Evolutionary conservation across 2,888 invertebrate species (phyloP).

Genomic region (Elegia similella): DNA sequence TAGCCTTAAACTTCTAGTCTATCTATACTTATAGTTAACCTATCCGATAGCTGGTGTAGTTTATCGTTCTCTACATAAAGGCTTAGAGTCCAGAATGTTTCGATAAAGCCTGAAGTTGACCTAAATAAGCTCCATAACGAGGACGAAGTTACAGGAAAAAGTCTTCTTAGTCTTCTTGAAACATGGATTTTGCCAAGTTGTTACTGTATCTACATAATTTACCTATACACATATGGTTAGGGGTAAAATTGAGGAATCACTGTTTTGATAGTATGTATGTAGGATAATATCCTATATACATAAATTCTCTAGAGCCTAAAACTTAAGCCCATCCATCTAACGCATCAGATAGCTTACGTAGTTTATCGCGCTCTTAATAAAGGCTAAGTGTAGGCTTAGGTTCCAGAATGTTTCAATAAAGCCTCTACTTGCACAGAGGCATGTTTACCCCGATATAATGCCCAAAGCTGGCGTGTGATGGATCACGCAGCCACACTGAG

Average conservation of each 20-base stretch:
- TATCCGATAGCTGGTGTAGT: neutral
- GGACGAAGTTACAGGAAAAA: too few species aligned
- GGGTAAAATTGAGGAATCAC: too few species aligned
- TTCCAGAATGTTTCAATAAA: conserved; percentile 9
- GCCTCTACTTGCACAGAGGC: conserved; percentile 1
- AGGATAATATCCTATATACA: too few species aligned
- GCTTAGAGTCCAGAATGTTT: conserved; percentile 8
- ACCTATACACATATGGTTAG: too few species aligned
- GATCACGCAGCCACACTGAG: neutral
- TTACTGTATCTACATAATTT: too few species aligned
- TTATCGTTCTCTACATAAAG: neutral
- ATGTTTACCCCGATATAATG: neutral
- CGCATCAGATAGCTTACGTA: neutral
- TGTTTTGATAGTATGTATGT: too few species aligned
- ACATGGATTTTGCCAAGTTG: too few species aligned
- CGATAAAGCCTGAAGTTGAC: conserved; percentile 2
- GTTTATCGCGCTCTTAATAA: neutral
- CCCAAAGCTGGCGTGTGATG: conserved; percentile 5
- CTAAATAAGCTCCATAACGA: too few species aligned
- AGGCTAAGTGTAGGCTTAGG: neutral
- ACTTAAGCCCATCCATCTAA: neutral
- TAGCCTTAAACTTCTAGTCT: neutral
- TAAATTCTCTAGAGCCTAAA: neutral
- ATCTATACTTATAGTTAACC: neutral
- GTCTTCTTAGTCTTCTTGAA: too few species aligned